Conservation (phyloP, 2,888 invertebrate genomes). For the Cheilosia variabilis region DNA sequence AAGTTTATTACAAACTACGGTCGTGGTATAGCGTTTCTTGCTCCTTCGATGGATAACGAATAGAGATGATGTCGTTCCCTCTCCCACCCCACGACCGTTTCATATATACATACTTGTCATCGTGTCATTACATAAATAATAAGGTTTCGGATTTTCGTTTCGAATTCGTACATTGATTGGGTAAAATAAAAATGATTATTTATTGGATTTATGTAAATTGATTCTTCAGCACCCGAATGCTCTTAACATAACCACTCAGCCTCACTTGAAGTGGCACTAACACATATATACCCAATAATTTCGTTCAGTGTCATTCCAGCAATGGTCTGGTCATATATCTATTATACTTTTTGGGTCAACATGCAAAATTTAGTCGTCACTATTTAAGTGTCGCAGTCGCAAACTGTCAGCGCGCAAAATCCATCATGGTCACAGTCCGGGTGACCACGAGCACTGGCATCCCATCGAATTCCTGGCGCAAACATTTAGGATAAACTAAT, state of each 20-base stretch:
- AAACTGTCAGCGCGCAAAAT: slow-evolving; percentile 42
- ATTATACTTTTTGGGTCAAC: slow-evolving; percentile 40
- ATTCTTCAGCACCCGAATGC: slow-evolving; percentile 31
- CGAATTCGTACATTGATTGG: slow-evolving; percentile 62
- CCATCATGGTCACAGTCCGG: slow-evolving; percentile 37
- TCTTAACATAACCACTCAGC: slow-evolving; percentile 11
- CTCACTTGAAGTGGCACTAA: slow-evolving; percentile 7
- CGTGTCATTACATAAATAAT: slow-evolving; percentile 57
- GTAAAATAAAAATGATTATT: slow-evolving; percentile 67
- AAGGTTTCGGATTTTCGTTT: slow-evolving; percentile 66
- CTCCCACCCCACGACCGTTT: background rate
- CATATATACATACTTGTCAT: slow-evolving; percentile 26
- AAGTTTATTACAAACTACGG: slow-evolving; percentile 56
- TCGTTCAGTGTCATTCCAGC: background rate
- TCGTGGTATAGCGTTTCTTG: slow-evolving; percentile 37
- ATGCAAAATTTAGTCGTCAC: slow-evolving; percentile 52
- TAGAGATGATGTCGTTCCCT: slow-evolving; percentile 25
- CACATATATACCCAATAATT: slow-evolving; percentile 30
- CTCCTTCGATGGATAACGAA: slow-evolving; percentile 45
- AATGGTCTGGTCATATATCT: background rate
- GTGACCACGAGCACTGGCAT: background rate
- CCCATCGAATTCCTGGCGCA: slow-evolving; percentile 34
- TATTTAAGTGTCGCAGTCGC: slow-evolving; percentile 45
- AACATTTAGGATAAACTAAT: slow-evolving; percentile 69
- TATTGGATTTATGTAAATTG: slow-evolving; percentile 63